A percentile compares a stretch with the other conserved stretches of the same genome.
These are phyloP conservation scores for Ceratotherium simum DNA, from an alignment of 2,113 vertebrate species.

Conservation along the genomic window DNA sequence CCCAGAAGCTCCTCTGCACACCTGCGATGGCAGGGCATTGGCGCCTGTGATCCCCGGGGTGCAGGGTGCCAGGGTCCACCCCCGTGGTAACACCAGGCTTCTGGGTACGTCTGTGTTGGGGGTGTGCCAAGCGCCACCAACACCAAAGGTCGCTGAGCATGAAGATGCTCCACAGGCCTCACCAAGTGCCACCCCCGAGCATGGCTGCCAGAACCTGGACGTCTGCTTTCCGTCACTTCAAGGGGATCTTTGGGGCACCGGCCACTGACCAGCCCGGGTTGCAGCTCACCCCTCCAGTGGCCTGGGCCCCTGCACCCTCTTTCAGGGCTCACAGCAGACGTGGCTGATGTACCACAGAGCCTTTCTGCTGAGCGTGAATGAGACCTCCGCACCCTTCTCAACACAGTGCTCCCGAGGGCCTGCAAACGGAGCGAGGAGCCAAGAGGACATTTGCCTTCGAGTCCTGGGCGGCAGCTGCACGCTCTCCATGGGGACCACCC, in stretches of 20 bases:
- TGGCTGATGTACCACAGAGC: background rate
- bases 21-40: background rate
- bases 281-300: background rate
- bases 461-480: background rate
- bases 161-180: fast-evolving
- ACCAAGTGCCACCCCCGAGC: background rate
- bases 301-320: background rate
- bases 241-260: background rate
- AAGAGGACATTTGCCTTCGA: background rate
- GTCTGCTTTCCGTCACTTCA: background rate
- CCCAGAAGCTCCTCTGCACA: background rate
- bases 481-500: background rate
- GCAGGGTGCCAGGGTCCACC: background rate
- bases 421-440: background rate
- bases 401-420: fast-evolving
- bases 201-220: background rate
- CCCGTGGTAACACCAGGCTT: background rate
- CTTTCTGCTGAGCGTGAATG: background rate
- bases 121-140: background rate
- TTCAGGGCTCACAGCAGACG: fast-evolving
- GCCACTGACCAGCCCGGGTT: background rate
- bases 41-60: background rate
- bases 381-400: background rate
- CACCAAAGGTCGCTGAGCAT: background rate
- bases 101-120: background rate